phyloP scores from a whole-genome alignment of 2,113 vertebrate species.

The Gallinago media region DNA sequence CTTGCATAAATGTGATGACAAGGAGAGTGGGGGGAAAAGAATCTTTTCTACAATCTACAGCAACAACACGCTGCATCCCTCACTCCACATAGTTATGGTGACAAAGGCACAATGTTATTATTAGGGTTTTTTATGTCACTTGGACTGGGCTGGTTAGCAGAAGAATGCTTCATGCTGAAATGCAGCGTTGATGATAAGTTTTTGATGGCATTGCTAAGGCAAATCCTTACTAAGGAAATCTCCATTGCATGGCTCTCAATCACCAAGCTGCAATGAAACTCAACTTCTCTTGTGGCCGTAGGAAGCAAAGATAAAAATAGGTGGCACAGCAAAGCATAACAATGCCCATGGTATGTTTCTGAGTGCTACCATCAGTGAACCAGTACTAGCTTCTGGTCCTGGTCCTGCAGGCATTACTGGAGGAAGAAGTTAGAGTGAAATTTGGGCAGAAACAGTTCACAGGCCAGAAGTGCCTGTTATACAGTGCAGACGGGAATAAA shows the following conservation, averaged over 20 bases:
- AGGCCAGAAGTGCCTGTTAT: not conserved
- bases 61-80: not conserved
- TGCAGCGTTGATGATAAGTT: not conserved
- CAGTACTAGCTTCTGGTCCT: too few relatives aligned
- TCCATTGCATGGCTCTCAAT: not conserved
- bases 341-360: not conserved
- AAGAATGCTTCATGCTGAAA: not conserved
- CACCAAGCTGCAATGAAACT: not conserved
- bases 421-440: not conserved
- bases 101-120: not conserved
- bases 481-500: not conserved
- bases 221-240: not conserved
- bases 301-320: not conserved
- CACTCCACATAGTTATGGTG: not conserved
- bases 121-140: not conserved
- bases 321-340: not conserved
- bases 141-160: fast-evolving
- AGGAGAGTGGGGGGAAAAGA: fast-evolving
- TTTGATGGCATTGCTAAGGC: not conserved
- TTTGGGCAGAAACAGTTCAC: not conserved
- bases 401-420: not conserved
- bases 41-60: not conserved
- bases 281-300: not conserved
- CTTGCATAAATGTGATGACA: not conserved
- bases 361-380: not conserved